These are phyloP conservation scores for Apostichopus japonicus DNA, from an alignment of 35 echinoderm and acorn worm species.

Conservation along the genomic window DNA sequence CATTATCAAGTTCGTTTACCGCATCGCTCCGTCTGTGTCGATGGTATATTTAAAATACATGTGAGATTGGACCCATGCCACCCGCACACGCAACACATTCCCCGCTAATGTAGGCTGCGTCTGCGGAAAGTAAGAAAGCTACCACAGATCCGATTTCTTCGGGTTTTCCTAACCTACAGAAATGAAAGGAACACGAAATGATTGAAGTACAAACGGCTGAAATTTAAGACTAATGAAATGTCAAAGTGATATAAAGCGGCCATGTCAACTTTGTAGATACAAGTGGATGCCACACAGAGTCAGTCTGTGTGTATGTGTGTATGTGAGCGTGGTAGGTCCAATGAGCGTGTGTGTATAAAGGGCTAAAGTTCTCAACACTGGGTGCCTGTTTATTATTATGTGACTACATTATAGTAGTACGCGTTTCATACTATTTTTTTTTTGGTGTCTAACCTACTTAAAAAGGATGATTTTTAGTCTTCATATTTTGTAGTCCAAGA, in stretches of 20 bases:
- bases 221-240: conserved; percentile 8
- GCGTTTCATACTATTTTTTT: too few relatives aligned
- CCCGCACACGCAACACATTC: background rate
- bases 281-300: background rate
- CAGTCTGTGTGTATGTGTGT: too few relatives aligned
- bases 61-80: background rate
- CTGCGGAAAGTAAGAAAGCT: background rate
- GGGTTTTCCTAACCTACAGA: background rate
- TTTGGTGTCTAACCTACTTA: too few relatives aligned
- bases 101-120: background rate
- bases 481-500: too few relatives aligned
- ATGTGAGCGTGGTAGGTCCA: too few relatives aligned
- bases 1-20: too few relatives aligned
- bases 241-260: background rate
- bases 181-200: background rate
- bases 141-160: conserved; percentile 11
- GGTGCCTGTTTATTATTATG: too few relatives aligned
- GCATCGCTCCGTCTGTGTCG: too few relatives aligned
- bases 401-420: too few relatives aligned
- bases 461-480: too few relatives aligned
- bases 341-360: too few relatives aligned
- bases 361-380: too few relatives aligned
- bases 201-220: background rate
- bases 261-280: background rate
- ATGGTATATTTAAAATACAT: conserved; percentile 1